These are phyloP conservation scores for Melieria omissa DNA, from an alignment of 2,888 invertebrate species.

Conservation along the genomic window DNA sequence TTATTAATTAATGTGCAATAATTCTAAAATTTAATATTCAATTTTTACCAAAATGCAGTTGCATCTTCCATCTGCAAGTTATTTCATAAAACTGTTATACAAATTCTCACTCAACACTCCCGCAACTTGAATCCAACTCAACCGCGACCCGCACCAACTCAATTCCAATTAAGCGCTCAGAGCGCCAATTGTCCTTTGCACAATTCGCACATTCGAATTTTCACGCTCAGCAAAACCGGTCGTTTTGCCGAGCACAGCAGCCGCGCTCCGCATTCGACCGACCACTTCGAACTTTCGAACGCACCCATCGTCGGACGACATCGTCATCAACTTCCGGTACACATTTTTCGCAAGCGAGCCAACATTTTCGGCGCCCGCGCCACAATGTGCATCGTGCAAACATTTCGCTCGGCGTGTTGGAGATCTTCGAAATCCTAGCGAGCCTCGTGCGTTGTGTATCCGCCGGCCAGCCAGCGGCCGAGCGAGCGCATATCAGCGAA, in stretches of 20 bases:
- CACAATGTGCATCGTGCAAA: too few relatives aligned
- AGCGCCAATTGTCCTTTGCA: background rate
- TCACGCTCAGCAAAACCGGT: background rate
- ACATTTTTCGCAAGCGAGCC: background rate
- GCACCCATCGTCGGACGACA: background rate
- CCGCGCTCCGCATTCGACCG: background rate
- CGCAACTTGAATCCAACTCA: slow-evolving; percentile 32
- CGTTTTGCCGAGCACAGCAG: too few relatives aligned
- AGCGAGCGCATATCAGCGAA: slow-evolving; percentile 50
- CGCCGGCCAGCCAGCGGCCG: background rate
- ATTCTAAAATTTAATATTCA: too few relatives aligned
- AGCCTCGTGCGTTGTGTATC: background rate
- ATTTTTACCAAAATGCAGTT: background rate
- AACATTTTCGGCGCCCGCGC: background rate
- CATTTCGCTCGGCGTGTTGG: background rate
- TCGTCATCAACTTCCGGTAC: background rate
- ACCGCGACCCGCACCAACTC: slow-evolving; percentile 45
- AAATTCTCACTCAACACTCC: background rate
- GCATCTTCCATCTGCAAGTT: background rate
- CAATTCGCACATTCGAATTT: background rate
- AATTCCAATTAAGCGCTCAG: slow-evolving; percentile 11
- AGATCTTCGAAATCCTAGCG: background rate
- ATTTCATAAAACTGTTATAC: slow-evolving; percentile 27
- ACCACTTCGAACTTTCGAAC: too few relatives aligned
- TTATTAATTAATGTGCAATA: too few relatives aligned